phyloP scores from a whole-genome alignment of 2,888 invertebrate genomes.

The Anoncus sp. region DNA sequence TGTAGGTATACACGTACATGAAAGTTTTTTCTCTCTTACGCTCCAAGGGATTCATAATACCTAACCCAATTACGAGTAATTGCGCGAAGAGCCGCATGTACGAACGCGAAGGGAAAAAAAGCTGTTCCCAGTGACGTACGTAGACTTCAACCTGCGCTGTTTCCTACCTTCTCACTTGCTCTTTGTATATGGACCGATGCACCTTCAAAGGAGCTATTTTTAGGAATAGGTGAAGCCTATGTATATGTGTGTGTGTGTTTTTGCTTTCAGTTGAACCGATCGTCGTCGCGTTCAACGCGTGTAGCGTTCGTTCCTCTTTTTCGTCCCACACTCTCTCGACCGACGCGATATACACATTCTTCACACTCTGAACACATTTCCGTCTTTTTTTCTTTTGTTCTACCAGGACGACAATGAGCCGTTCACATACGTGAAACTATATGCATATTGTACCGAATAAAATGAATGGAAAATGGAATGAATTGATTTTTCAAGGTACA shows the following conservation, averaged over 20 bases:
- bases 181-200: constrained; percentile 40
- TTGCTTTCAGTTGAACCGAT: constrained; percentile 17
- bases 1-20: no score
- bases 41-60: constrained; percentile 63
- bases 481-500: not conserved
- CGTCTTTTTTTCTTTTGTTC: not conserved
- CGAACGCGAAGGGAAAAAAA: no score
- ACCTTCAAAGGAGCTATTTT: constrained; percentile 65
- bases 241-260: not conserved
- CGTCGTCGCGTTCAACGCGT: constrained; percentile 10
- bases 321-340: constrained; percentile 5
- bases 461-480: not conserved
- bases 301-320: constrained; percentile 32
- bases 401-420: no score
- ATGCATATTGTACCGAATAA: not conserved
- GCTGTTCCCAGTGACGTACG: constrained; percentile 63
- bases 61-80: constrained; percentile 71
- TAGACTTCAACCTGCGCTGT: constrained; percentile 49
- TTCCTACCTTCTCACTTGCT: constrained; percentile 24
- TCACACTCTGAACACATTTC: no score
- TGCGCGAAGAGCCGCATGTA: no score
- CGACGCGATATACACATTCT: not conserved
- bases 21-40: constrained; percentile 20
- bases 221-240: constrained; percentile 51
- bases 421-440: constrained; percentile 3